phyloP scores from a whole-genome alignment of 2,113 vertebrate species.

The Heterotilapia buettikoferi region DNA sequence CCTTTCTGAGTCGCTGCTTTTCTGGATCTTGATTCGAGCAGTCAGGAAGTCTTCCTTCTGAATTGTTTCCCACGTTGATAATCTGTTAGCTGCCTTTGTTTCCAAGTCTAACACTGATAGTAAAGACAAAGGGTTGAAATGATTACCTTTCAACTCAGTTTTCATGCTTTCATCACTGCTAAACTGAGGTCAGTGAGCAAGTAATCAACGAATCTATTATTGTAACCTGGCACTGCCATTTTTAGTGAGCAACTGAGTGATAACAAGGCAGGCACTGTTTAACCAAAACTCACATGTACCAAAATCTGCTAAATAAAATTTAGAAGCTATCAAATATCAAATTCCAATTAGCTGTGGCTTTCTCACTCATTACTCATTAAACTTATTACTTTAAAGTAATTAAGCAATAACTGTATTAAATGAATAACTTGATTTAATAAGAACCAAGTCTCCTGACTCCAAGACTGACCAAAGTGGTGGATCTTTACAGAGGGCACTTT shows the following conservation, averaged over 20 bases:
- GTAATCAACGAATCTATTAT: background rate
- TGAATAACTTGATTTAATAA: background rate
- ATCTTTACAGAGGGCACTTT: too few species aligned
- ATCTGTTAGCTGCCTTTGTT: accelerated
- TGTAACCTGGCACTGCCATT: too few species aligned
- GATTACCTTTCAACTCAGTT: background rate
- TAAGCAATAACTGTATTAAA: too few species aligned
- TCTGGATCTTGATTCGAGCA: background rate
- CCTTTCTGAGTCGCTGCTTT: background rate
- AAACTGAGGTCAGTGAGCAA: background rate
- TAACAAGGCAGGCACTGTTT: too few species aligned
- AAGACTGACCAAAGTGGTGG: too few species aligned
- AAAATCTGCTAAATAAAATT: too few species aligned
- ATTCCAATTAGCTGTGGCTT: too few species aligned
- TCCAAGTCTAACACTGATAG: background rate
- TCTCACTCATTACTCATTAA: too few species aligned
- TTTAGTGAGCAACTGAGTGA: too few species aligned
- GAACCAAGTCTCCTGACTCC: background rate
- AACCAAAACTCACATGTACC: too few species aligned
- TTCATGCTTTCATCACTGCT: background rate
- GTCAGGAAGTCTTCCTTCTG: background rate
- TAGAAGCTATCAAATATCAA: too few species aligned
- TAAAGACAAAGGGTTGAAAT: accelerated
- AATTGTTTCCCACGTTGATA: background rate
- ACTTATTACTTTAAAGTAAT: too few species aligned